Percentiles rank a stretch among this genome's conserved stretches.
These are phyloP conservation scores for Dendroctonus valens DNA, from an alignment of 1,140 invertebrate species.

Conservation along the genomic window DNA sequence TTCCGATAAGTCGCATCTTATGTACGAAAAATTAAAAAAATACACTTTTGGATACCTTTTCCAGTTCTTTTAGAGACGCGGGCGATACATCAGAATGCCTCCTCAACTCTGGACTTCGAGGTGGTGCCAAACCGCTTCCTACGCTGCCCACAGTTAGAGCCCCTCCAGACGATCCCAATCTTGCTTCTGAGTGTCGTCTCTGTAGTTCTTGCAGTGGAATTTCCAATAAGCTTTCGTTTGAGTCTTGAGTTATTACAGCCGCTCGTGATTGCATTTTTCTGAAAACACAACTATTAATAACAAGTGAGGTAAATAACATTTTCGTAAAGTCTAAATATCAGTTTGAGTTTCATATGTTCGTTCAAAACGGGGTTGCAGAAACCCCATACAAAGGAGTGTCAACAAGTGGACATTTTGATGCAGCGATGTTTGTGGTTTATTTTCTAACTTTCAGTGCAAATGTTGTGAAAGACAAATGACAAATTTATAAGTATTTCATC, in stretches of 20 bases:
- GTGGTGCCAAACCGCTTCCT: slow-evolving; percentile 66
- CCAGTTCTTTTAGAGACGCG: slow-evolving; percentile 77
- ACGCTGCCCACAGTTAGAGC: slow-evolving; percentile 46
- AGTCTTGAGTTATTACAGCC: slow-evolving; percentile 65
- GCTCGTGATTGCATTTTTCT: slow-evolving; percentile 73
- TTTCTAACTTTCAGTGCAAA: too few relatives aligned
- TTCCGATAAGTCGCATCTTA: neutral
- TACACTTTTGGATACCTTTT: slow-evolving; percentile 62
- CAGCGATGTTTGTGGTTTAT: too few relatives aligned
- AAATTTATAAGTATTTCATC: too few relatives aligned
- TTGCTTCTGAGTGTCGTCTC: slow-evolving; percentile 75
- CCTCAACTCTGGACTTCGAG: slow-evolving; percentile 72
- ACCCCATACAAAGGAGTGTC: too few relatives aligned
- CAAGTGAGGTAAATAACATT: too few relatives aligned
- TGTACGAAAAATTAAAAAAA: neutral
- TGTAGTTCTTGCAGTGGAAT: slow-evolving; percentile 73
- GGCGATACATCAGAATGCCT: slow-evolving; percentile 82
- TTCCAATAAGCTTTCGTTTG: slow-evolving; percentile 75
- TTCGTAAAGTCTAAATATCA: too few relatives aligned
- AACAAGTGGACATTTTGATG: too few relatives aligned
- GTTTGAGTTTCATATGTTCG: too few relatives aligned
- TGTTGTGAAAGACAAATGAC: too few relatives aligned
- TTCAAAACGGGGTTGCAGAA: too few relatives aligned
- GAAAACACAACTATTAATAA: slow-evolving; percentile 3
- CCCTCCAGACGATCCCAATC: slow-evolving; percentile 61